Evolutionary conservation across 2,113 vertebrate genomes (phyloP).

Genomic region (Melanerpes aurifrons): DNA sequence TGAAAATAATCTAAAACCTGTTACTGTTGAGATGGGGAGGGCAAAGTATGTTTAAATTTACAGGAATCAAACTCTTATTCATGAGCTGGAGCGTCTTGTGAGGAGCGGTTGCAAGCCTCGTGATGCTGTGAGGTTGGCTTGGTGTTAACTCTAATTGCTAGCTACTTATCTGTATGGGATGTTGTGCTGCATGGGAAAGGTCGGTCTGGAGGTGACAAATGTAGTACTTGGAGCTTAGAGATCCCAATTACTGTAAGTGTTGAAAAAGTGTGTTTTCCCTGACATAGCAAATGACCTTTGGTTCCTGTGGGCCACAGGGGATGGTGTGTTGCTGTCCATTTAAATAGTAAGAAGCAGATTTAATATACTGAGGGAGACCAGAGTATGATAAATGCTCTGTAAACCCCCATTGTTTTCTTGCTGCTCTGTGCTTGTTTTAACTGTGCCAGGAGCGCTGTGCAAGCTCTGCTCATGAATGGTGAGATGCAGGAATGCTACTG

Average conservation of each 20-base stretch:
- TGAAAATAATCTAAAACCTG: neutral
- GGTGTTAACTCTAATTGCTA: neutral
- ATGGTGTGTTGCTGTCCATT: neutral
- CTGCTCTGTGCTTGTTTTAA: neutral
- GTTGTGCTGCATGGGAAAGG: neutral
- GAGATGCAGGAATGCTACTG: neutral
- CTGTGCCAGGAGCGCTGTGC: neutral
- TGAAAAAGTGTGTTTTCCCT: neutral
- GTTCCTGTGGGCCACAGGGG: neutral
- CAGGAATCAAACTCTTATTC: neutral
- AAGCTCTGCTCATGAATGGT: neutral
- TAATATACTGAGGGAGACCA: neutral
- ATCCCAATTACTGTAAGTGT: neutral
- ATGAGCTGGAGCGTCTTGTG: neutral
- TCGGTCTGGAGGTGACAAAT: neutral
- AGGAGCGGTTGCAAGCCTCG: accelerated
- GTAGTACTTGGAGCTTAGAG: neutral
- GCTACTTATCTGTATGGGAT: neutral
- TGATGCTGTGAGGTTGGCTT: neutral
- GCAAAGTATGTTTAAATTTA: neutral
- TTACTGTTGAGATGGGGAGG: neutral
- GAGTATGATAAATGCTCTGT: neutral
- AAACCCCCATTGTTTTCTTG: neutral
- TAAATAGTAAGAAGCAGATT: neutral
- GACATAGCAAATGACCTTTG: neutral